Evolutionary conservation across 2,797 vertebrate genomes (phyloP).

Genomic region (Echiichthys vipera): DNA sequence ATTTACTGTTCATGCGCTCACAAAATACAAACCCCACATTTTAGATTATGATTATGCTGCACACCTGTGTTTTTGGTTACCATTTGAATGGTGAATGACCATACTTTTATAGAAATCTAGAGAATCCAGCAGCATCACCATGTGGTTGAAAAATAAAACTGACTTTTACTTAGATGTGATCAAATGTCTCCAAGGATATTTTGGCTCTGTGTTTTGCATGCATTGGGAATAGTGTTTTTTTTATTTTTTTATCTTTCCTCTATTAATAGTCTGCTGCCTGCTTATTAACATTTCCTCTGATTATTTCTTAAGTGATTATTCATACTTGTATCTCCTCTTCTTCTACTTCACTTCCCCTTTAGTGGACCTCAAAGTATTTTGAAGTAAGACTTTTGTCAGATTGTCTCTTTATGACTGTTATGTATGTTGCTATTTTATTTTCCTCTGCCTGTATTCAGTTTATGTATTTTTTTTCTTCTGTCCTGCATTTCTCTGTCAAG

Average conservation of each 20-base stretch:
- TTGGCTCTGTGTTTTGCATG: conserved; percentile 27
- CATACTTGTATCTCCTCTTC: conserved; percentile 3
- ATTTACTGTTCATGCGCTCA: background rate
- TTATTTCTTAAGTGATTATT: background rate
- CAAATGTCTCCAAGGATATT: background rate
- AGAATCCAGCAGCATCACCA: conserved; percentile 50
- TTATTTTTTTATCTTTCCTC: background rate
- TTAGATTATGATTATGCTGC: background rate
- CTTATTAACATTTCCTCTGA: background rate
- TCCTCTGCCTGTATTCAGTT: conserved; percentile 3
- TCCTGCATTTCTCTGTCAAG: conserved; percentile 62
- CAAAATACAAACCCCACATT: conserved; percentile 1
- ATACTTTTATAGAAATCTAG: background rate
- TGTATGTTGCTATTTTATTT: conserved; percentile 1
- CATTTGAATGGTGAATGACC: background rate
- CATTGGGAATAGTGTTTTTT: background rate
- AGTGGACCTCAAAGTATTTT: conserved; percentile 82
- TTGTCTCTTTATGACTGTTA: background rate
- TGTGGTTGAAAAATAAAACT: conserved; percentile 53
- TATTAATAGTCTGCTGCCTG: background rate
- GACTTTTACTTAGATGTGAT: background rate
- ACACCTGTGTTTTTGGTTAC: background rate
- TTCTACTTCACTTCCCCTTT: conserved; percentile 21
- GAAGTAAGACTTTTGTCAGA: conserved; percentile 78
- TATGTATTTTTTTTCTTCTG: conserved; percentile 23